Evolutionary conservation across 1,140 invertebrate genomes (phyloP).

Genomic region (Stenopsyche tienmushanensis): DNA sequence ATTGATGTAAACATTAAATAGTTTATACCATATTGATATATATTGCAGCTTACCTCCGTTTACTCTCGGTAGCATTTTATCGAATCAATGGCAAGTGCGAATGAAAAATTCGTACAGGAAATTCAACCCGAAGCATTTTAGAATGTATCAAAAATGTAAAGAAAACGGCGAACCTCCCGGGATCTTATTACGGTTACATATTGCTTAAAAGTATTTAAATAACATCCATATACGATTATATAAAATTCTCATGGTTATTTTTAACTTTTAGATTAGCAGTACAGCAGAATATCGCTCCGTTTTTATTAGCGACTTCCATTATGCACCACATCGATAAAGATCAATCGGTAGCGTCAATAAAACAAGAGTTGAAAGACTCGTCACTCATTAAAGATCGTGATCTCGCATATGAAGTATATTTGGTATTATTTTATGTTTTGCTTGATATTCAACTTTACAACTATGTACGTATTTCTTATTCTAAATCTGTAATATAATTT

Average conservation of each 20-base stretch:
- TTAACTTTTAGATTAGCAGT: constrained; percentile 48
- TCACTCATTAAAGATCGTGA: constrained; percentile 68
- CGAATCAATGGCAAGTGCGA: constrained; percentile 49
- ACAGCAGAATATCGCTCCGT: constrained; percentile 50
- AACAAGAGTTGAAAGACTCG: constrained; percentile 68
- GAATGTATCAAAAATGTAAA: constrained; percentile 43
- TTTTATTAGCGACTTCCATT: constrained; percentile 50
- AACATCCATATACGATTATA: constrained; percentile 48
- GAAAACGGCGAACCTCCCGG: constrained; percentile 51
- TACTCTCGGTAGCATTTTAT: constrained; percentile 57
- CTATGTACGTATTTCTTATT: constrained; percentile 41
- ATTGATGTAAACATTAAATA: not conserved
- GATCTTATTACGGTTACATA: constrained; percentile 59
- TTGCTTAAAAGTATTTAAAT: constrained; percentile 47
- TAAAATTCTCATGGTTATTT: constrained; percentile 51
- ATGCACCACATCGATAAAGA: constrained; percentile 51
- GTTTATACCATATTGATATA: constrained; percentile 1
- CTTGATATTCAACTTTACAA: constrained; percentile 47
- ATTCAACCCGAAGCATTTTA: constrained; percentile 44
- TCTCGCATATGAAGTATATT: constrained; percentile 74
- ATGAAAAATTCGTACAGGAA: constrained; percentile 51
- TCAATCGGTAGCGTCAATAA: constrained; percentile 55
- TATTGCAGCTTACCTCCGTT: constrained; percentile 43
- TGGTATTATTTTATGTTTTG: constrained; percentile 62
- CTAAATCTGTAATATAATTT: constrained; percentile 11